phyloP scores from a whole-genome alignment of 1,140 invertebrate genomes.

The Carposina sasakii region DNA sequence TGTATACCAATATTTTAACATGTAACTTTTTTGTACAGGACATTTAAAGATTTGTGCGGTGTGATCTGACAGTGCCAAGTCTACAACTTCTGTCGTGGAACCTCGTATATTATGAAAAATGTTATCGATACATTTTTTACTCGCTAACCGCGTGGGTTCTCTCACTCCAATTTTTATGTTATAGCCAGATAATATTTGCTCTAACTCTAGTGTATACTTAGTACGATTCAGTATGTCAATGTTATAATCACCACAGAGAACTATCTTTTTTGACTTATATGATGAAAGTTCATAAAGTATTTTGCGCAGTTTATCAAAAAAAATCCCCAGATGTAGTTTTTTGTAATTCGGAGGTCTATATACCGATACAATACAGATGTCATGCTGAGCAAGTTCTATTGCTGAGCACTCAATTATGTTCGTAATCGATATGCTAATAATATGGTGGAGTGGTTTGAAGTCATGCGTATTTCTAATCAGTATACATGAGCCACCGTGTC shows the following conservation, averaged over 20 bases:
- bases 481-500: constrained; percentile 8
- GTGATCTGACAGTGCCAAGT: constrained; percentile 8
- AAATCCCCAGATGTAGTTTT: not conserved
- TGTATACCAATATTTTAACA: not conserved
- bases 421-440: not conserved
- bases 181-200: not conserved
- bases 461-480: not conserved
- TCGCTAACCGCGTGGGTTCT: not conserved
- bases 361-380: not conserved
- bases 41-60: constrained; percentile 4
- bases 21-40: constrained; percentile 1
- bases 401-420: constrained; percentile 3
- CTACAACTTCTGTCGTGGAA: not conserved
- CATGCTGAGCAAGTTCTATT: not conserved
- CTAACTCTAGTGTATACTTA: not conserved
- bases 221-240: not conserved
- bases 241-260: constrained; percentile 10
- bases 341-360: constrained; percentile 7
- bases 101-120: constrained; percentile 6
- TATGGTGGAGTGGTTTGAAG: not conserved
- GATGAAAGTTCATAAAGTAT: not conserved
- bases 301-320: constrained; percentile 2
- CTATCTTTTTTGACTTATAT: not conserved
- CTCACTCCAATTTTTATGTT: constrained; percentile 1
- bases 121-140: constrained; percentile 6